Evolutionary conservation across 2,113 vertebrate genomes (phyloP), one percentile per base, ranked within the genome.

Genomic region (Sceloporus tristichus): DNA sequence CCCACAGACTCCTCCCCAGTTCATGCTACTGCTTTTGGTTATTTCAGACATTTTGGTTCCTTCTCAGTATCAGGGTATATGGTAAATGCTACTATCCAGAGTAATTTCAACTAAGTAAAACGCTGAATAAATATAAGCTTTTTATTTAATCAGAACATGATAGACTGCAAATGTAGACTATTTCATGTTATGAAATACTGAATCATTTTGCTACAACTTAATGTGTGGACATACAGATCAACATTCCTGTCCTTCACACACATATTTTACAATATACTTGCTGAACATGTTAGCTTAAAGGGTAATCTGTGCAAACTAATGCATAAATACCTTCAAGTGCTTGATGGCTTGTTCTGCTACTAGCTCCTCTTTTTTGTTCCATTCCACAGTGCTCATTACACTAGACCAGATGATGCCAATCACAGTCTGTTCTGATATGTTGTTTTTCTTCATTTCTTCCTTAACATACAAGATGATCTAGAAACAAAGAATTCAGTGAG

Each of bases 341-440:
- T 99, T 99, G 97, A 99, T 99, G 98, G 99, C 99, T 98, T 99
- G 99, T 96, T 99, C 99, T 71, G 98, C 98, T 96, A 99, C 98
- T 92, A 99, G 97, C 97, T 99, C 99, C 94, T 99, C 99, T 82
- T 99, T 99, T 96, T 99, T 99, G 96, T 99, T 99, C 99, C 99
- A 99, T 89, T 99, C 99, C 85, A 99, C 98, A 0, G 96, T 98
- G 95, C 98, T 99, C 99, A 99, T 99, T 38, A 99, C 97, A 81
- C 98, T 98, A 73, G 98, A 98, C 99, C 99, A 99, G 88, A 99
- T 96, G 89, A 99, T 98, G 90, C 98, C 90, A 65, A 99, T 98
- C 95, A 99, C 98, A 5, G 98, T 96, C 92, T 99, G 98, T 93
- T 99, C 99, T 0, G 98, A 98, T 95, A 99, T 98, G 96, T 96